phyloP scores from a whole-genome alignment of 2,888 invertebrate genomes.

The Argyra leucocephala region DNA sequence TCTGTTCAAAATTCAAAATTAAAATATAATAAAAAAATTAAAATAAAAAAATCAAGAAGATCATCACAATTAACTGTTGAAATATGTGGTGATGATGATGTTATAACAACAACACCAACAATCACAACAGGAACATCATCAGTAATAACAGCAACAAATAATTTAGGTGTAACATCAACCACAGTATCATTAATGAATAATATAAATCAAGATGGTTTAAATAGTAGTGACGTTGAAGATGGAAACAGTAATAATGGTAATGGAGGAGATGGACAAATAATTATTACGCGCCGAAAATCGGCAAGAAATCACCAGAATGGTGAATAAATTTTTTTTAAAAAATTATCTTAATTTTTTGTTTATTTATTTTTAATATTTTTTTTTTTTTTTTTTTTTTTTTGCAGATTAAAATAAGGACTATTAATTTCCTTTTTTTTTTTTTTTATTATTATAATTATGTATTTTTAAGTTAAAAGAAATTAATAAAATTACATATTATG shows the following conservation, averaged over 20 bases:
- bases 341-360: neutral
- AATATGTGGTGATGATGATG: slow-evolving; percentile 28
- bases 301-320: slow-evolving; percentile 25
- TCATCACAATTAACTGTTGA: slow-evolving; percentile 1
- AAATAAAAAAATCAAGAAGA: slow-evolving; percentile 2
- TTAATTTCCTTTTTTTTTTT: neutral
- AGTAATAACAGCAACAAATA: slow-evolving; percentile 23
- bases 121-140: slow-evolving; percentile 22
- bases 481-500: neutral
- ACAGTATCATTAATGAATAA: slow-evolving; percentile 28
- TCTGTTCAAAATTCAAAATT: neutral
- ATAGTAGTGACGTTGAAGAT: slow-evolving; percentile 23
- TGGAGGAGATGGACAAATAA: slow-evolving; percentile 24
- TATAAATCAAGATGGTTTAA: slow-evolving; percentile 28
- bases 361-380: neutral
- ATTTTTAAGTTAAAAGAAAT: neutral
- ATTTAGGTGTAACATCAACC: slow-evolving; percentile 26
- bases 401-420: neutral
- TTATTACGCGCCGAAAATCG: slow-evolving; percentile 26
- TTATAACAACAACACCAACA: slow-evolving; percentile 8
- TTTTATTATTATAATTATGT: neutral
- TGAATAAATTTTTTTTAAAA: neutral
- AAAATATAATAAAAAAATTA: slow-evolving; percentile 3
- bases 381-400: no score
- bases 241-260: no score